Conservation (phyloP, 2,888 invertebrate genomes). For the Doris montereyensis region DNA sequence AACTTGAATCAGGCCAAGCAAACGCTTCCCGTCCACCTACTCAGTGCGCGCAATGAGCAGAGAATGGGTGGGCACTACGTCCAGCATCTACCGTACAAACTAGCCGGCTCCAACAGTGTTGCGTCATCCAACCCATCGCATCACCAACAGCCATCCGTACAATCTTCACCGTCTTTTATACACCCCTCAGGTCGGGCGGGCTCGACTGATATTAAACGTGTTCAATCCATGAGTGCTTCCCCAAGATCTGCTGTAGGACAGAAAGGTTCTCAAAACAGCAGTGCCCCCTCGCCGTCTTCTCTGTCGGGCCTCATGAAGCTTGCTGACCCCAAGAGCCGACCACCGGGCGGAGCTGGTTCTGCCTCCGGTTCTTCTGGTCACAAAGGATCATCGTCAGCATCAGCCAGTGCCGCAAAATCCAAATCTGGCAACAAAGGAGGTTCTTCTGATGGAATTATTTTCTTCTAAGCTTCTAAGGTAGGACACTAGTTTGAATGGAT, state of each 20-base stretch:
- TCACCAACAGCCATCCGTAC: conserved; percentile 42
- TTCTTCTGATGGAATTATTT: too few relatives aligned
- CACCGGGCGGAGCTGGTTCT: too few relatives aligned
- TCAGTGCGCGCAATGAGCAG: conserved; percentile 86
- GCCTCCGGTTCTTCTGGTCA: too few relatives aligned
- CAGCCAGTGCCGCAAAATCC: too few relatives aligned
- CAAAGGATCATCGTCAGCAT: too few relatives aligned
- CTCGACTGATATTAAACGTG: conserved; percentile 22
- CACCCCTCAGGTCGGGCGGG: conserved; percentile 32
- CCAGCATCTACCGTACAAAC: conserved; percentile 90
- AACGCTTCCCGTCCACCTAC: conserved; percentile 80
- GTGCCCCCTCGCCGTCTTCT: conserved; percentile 46
- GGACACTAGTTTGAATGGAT: too few relatives aligned
- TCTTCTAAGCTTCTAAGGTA: too few relatives aligned
- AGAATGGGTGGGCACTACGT: conserved; percentile 81
- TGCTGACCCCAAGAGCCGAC: conserved; percentile 59
- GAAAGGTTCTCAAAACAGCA: conserved; percentile 41
- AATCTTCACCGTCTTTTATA: conserved; percentile 13
- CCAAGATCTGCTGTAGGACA: background rate
- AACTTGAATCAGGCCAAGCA: conserved; percentile 38
- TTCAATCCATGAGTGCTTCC: conserved; percentile 38
- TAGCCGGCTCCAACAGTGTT: conserved; percentile 67
- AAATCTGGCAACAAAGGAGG: too few relatives aligned
- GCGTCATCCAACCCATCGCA: background rate
- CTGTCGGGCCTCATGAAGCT: conserved; percentile 58